Conservation (phyloP, 2,797 vertebrate species). For the Odontamblyopus rebecca region DNA sequence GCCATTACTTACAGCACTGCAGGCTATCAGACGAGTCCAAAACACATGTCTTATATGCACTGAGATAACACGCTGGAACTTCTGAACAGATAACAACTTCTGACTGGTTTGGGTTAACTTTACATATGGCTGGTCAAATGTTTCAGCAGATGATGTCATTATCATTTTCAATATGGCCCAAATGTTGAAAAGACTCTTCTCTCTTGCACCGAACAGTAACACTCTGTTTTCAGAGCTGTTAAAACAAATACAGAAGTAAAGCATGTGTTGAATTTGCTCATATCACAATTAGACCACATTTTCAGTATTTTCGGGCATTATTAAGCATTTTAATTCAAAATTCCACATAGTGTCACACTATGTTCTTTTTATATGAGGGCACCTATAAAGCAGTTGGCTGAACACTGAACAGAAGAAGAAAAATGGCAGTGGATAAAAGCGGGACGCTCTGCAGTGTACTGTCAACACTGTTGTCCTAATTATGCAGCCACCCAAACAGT, state of each 20-base stretch:
- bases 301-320: not conserved
- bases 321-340: not conserved
- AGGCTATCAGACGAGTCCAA: conserved; percentile 51
- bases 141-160: not conserved
- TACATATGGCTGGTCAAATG: not conserved
- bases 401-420: conserved; percentile 6
- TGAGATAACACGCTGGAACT: conserved; percentile 14
- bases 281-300: not conserved
- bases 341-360: not conserved
- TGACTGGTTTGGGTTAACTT: conserved; percentile 45
- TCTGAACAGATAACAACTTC: conserved; percentile 31
- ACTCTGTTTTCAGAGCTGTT: too few species aligned
- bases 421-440: conserved; percentile 26
- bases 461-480: conserved; percentile 75
- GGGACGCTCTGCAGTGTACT: conserved; percentile 48
- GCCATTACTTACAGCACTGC: conserved; percentile 64
- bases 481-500: conserved; percentile 76
- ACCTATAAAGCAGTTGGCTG: conserved; percentile 13
- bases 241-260: too few species aligned
- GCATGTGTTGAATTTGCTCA: not conserved
- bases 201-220: not conserved
- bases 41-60: conserved; percentile 33
- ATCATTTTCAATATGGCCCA: not conserved
- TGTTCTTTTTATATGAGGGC: conserved; percentile 4
- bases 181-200: not conserved